Evolutionary conservation across 2,113 vertebrate species (phyloP).

Genomic region (Alexandromys fortis): DNA sequence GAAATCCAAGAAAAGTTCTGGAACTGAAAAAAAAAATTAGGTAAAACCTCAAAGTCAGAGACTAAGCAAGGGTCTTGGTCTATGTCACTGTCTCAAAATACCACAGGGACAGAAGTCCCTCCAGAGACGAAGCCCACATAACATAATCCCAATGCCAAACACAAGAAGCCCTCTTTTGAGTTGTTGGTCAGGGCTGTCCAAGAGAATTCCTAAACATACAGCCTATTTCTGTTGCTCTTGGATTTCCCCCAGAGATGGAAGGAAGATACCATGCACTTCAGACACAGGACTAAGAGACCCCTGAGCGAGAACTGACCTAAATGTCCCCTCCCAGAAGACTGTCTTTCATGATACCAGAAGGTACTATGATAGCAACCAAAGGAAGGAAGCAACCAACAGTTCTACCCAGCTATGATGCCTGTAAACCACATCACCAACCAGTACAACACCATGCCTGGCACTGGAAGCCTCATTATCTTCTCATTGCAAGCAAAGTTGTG

Average conservation of each 20-base stretch:
- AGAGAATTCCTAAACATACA: background rate
- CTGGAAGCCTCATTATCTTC: background rate
- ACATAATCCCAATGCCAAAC: background rate
- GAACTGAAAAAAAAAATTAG: constrained; percentile 19
- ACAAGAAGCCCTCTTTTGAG: background rate
- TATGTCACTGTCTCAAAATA: background rate
- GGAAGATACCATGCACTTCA: background rate
- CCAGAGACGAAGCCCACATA: background rate
- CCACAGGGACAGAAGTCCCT: too few species aligned
- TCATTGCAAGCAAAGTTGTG: background rate
- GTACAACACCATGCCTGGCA: too few species aligned
- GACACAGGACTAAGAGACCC: background rate
- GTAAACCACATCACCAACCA: background rate
- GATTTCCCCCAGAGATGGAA: background rate
- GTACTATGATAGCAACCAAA: background rate
- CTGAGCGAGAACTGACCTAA: background rate
- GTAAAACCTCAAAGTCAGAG: background rate
- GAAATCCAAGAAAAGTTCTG: background rate
- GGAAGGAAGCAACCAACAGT: background rate
- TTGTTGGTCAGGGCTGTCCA: background rate
- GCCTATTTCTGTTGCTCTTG: background rate
- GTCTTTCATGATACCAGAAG: background rate
- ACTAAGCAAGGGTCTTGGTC: background rate
- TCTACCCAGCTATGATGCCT: background rate
- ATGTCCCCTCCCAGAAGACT: background rate